Base-by-base conservation (phyloP, 2,888 invertebrate genomes). In the Tenthredo distinguenda region DNA sequence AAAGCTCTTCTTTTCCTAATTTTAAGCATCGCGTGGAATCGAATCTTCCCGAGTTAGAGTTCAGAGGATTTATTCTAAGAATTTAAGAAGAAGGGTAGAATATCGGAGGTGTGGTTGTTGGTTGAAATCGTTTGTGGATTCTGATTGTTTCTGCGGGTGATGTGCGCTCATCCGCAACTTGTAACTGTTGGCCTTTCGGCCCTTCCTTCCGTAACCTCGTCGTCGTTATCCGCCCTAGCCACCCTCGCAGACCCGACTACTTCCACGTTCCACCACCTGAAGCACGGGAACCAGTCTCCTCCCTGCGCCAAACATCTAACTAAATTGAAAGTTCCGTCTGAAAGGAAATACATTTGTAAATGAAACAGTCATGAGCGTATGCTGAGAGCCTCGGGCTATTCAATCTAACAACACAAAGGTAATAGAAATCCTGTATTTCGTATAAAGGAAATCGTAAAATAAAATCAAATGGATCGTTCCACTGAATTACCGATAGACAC, bases 301-400 rank as follows among this genome's bases (percentile, higher is more conserved):
- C 81, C 31, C 83, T 65, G 71, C 34, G 68, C 83, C 68, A 88
- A 90, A 89, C 90, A 90, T 92, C 91, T 90, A 89, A 90, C 91
- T 91, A 92, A 92, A 92, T 92, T 92, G 92, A 92, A 92, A 92
- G 91, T 91, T 91, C 89, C 89, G 90, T 90, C 90, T 90, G 90
- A 91, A 90, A 91, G 91, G 90, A 91, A 92, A 92, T 92, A 92
- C 92, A 92, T 92, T 92, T 92, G 92, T 92, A 92, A 92, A 92
- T 92, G 92, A 92, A 92, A 92, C 91, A 91, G 92, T 92, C 91
- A 90, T 90, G 90, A 91, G 90, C 91, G 92, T 90, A 91, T 91
- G 91, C 89, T 87, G 89, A 91, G 90, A 87, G 91, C 91, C 88
- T 87, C 79, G 86, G 91, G 91, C 91, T 90, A 90, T 92, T 91